phyloP scores from a whole-genome alignment of 2,113 vertebrate genomes.

The Alethe castanea region DNA sequence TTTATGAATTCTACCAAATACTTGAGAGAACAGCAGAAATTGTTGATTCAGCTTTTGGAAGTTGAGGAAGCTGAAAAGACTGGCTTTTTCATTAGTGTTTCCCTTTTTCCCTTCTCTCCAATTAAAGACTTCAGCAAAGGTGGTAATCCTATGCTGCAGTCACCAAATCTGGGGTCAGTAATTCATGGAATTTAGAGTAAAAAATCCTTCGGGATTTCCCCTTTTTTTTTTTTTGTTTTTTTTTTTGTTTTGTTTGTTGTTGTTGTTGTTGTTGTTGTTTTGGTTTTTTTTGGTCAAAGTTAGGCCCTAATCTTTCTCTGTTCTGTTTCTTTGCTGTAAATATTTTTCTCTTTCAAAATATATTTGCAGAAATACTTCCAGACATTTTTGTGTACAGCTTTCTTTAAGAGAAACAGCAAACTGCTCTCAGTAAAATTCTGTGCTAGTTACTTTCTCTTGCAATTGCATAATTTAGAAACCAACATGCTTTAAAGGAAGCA shows the following conservation, averaged over 20 bases:
- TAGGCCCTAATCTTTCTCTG: neutral
- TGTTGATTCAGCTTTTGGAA: neutral
- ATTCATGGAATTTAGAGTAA: neutral
- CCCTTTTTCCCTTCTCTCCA: neutral
- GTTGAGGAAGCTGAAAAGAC: neutral
- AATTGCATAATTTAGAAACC: neutral
- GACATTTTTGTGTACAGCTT: neutral
- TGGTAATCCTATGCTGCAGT: neutral
- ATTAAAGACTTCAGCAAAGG: neutral
- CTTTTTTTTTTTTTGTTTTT: neutral
- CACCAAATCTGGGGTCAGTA: neutral
- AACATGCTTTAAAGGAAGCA: neutral
- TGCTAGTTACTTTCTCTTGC: neutral
- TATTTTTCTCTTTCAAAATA: neutral
- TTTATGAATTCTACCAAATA: neutral
- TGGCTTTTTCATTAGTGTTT: neutral
- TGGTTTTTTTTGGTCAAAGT: neutral
- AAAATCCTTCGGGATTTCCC: neutral
- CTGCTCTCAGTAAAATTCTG: neutral
- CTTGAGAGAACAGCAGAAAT: neutral
- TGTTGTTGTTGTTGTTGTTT: too few relatives aligned
- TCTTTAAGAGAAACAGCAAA: neutral
- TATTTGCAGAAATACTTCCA: neutral
- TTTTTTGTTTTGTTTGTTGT: too few relatives aligned
- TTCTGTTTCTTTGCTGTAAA: neutral